phyloP scores from a whole-genome alignment of 2,797 vertebrate genomes.

The Bradypodion ventrale region DNA sequence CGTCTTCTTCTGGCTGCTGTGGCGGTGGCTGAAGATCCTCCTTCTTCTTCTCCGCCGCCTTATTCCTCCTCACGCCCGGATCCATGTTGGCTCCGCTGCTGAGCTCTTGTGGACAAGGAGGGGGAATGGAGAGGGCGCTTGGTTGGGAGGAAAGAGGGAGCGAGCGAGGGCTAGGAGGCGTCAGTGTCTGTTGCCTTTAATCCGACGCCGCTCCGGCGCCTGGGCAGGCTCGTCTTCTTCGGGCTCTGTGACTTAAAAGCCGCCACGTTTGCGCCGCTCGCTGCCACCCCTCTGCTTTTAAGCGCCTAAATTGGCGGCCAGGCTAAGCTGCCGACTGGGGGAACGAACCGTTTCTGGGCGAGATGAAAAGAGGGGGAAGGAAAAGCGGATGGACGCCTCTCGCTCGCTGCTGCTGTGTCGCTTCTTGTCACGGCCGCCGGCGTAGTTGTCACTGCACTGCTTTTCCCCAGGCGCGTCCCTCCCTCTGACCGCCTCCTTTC shows the following conservation, averaged over 20 bases:
- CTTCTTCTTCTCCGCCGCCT: conserved; percentile 45
- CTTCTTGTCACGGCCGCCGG: background rate
- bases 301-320: background rate
- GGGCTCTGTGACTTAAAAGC: no score
- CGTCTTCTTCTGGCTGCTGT: conserved; percentile 76
- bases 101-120: background rate
- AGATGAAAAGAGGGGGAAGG: background rate
- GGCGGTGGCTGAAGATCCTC: conserved; percentile 67
- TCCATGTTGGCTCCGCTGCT: background rate
- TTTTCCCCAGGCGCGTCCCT: background rate
- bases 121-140: background rate
- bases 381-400: background rate
- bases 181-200: no score
- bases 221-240: no score
- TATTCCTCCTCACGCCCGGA: conserved; percentile 19
- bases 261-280: conserved; percentile 4
- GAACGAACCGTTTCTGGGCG: background rate
- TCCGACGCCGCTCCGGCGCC: no score
- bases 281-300: background rate
- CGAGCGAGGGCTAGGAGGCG: no score
- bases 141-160: no score
- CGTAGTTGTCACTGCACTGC: background rate
- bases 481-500: background rate
- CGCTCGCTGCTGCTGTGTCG: background rate
- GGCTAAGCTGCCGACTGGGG: background rate